Percentiles rank a stretch among this genome's conserved stretches.
phyloP scores from a whole-genome alignment of 2,113 vertebrate genomes.

The Excalfactoria chinensis region DNA sequence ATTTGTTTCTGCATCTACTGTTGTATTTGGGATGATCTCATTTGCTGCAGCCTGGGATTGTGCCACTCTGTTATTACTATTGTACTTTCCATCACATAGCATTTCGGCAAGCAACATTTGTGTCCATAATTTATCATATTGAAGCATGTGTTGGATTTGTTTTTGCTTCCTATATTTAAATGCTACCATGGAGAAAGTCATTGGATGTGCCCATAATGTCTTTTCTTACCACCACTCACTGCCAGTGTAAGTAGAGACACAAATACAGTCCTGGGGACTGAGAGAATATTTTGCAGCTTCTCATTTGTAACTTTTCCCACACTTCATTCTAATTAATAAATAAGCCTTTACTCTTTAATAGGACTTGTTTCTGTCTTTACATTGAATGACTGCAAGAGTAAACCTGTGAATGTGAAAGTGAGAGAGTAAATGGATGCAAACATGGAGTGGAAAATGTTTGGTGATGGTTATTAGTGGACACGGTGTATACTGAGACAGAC shows the following conservation, averaged over 20 bases:
- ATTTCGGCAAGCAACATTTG: not conserved
- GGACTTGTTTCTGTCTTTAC: not conserved
- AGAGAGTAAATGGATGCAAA: not conserved
- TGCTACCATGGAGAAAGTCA: not conserved
- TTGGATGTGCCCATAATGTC: not conserved
- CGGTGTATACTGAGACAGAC: fast-evolving
- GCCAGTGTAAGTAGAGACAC: not conserved
- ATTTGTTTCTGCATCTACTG: too few species aligned
- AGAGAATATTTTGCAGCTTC: not conserved
- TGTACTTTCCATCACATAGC: too few species aligned
- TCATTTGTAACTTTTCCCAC: not conserved
- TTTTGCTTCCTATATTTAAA: not conserved
- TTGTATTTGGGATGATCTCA: too few species aligned
- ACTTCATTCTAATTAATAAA: too few species aligned
- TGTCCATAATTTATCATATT: not conserved
- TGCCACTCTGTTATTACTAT: too few species aligned
- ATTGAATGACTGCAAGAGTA: not conserved
- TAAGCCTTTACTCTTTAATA: fast-evolving
- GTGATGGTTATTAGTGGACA: not conserved
- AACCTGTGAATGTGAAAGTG: not conserved
- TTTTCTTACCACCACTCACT: not conserved
- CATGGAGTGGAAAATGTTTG: not conserved
- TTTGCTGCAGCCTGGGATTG: too few species aligned
- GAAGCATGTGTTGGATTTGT: not conserved
- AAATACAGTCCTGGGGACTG: fast-evolving